Percentiles rank a stretch among this genome's conserved stretches.
Conservation (phyloP, 2,797 vertebrate species). For the Vespertilio murinus region DNA sequence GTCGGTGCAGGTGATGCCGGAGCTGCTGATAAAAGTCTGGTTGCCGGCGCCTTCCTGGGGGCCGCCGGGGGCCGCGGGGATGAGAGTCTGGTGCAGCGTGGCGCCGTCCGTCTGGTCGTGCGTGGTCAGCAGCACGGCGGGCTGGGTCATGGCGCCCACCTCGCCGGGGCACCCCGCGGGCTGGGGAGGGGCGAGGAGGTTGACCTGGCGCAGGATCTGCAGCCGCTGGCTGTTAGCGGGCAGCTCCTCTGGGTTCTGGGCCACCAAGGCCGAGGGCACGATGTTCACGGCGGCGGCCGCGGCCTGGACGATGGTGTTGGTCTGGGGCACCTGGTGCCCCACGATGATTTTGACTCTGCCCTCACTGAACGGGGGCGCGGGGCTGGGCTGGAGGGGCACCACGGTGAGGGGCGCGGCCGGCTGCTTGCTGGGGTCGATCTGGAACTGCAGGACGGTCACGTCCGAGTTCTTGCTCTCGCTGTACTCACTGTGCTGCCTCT, state of each 20-base stretch:
- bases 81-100: conserved; percentile 87
- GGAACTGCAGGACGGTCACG: conserved; percentile 84
- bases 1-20: conserved; percentile 89
- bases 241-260: conserved; percentile 79
- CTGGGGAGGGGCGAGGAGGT: conserved; percentile 87
- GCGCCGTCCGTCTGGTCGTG: conserved; percentile 75
- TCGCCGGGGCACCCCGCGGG: conserved; percentile 81
- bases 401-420: conserved; percentile 69
- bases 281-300: conserved; percentile 73
- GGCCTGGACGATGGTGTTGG: conserved; percentile 82
- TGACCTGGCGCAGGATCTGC: conserved; percentile 93
- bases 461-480: conserved; percentile 69
- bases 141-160: conserved; percentile 82
- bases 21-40: conserved; percentile 91
- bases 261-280: conserved; percentile 72
- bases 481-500: conserved; percentile 91
- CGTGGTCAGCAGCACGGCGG: conserved; percentile 87
- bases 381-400: conserved; percentile 77
- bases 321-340: conserved; percentile 86
- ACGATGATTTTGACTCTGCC: conserved; percentile 94
- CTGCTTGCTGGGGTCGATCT: conserved; percentile 77
- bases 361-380: conserved; percentile 84
- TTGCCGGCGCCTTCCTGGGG: conserved; percentile 81
- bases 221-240: conserved; percentile 81
- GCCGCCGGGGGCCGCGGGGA: conserved; percentile 81